Base-by-base conservation (phyloP, 1,140 invertebrate species). In the Prorops nasuta region DNA sequence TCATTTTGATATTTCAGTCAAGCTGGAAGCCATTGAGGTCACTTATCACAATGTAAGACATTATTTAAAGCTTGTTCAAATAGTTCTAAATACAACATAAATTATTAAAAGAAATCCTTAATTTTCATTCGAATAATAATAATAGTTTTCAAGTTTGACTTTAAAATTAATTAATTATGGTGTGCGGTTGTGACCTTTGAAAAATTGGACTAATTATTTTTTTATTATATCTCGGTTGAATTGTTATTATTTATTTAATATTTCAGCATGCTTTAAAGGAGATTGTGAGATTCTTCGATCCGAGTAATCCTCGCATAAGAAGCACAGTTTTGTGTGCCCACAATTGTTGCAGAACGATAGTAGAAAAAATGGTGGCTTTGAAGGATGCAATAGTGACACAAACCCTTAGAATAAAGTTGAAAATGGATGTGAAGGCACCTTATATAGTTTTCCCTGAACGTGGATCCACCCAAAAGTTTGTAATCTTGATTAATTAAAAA, bases 1-100 rank as follows among this genome's bases (percentile, higher is more conserved):
- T 41, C 85, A 89, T 64, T 87, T 87, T 62, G 85, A 85, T 20
- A 62, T 91, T 0, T 81, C 81, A 21, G 76, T 87, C 36, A 81
- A 83, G 35, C 69, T 91, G 51, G 87, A 91, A 67, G 83, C 88
- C 15, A 76, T 91, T 4, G 91, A 93, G 80, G 74, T 90, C 14
- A 81, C 87, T 34, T 92, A 92, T 77, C 82, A 91, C 71, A 85
- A 90, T 80, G 90, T 91, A 77, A 76, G 62, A n/a, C n/a, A n/a
- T n/a, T n/a, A n/a, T n/a, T n/a, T n/a, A n/a, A n/a, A n/a, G n/a
- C n/a, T n/a, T n/a, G n/a, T n/a, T n/a, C n/a, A n/a, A n/a, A n/a
- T n/a, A n/a, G n/a, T n/a, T n/a, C n/a, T n/a, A n/a, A n/a, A n/a
- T n/a, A n/a, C n/a, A n/a, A 62, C 47, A 24, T 9, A 48, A 42